Evolutionary conservation across 2,888 invertebrate species (phyloP).

Genomic region (Hypsopygia costalis): DNA sequence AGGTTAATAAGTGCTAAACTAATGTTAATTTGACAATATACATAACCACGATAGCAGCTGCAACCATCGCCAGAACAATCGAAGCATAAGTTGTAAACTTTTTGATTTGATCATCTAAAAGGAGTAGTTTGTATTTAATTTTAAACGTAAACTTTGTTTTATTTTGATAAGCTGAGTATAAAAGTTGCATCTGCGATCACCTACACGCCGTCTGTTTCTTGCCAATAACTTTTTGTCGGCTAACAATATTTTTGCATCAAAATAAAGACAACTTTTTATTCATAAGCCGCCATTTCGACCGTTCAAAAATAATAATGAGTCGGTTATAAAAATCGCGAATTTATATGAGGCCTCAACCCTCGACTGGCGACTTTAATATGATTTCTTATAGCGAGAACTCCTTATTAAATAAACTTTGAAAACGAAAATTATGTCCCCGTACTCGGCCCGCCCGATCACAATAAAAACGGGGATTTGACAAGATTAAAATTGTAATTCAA

Average conservation of each 20-base stretch:
- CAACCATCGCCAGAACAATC: too few relatives aligned
- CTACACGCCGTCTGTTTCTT: slow-evolving; percentile 28
- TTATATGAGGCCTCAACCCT: slow-evolving; percentile 56
- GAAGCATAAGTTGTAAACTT: too few relatives aligned
- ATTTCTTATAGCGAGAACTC: slow-evolving; percentile 66
- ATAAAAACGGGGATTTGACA: slow-evolving; percentile 78
- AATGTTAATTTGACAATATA: too few relatives aligned
- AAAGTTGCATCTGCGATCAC: not conserved
- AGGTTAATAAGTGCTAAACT: too few relatives aligned
- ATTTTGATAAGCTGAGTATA: too few relatives aligned
- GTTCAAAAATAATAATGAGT: slow-evolving; percentile 73
- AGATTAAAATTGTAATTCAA: slow-evolving; percentile 79
- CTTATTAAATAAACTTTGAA: slow-evolving; percentile 76
- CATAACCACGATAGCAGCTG: too few relatives aligned
- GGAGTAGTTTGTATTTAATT: too few relatives aligned
- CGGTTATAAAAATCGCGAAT: slow-evolving; percentile 73
- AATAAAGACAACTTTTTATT: slow-evolving; percentile 70
- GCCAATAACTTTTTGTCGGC: slow-evolving; percentile 48
- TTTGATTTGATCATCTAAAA: too few relatives aligned
- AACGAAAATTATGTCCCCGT: slow-evolving; percentile 68
- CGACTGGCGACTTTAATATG: slow-evolving; percentile 53
- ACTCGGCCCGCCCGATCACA: slow-evolving; percentile 51
- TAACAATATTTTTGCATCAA: slow-evolving; percentile 70
- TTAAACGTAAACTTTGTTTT: too few relatives aligned
- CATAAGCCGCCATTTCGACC: slow-evolving; percentile 61